phyloP scores from a whole-genome alignment of 2,888 invertebrate species.

The Peribatodes rhomboidaria region DNA sequence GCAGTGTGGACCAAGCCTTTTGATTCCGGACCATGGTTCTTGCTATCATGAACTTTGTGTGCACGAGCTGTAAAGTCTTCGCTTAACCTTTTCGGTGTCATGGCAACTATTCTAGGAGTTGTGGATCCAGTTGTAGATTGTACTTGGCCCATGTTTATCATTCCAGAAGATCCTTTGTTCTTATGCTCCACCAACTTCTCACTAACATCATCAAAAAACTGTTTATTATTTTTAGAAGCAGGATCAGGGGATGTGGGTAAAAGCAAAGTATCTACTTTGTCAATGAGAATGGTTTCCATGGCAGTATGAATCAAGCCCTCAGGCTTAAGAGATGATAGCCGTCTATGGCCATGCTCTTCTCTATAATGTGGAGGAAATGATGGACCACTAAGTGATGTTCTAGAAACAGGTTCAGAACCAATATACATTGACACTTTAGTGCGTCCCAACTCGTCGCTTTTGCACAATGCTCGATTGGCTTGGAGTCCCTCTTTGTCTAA shows the following conservation, averaged over 20 bases:
- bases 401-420: constrained; percentile 79
- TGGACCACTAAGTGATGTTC: constrained; percentile 73
- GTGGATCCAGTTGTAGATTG: constrained; percentile 43
- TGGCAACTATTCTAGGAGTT: constrained; percentile 46
- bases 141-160: constrained; percentile 44
- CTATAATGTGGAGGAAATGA: constrained; percentile 59
- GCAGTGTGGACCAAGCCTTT: constrained; percentile 63
- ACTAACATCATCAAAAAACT: constrained; percentile 77
- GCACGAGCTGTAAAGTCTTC: constrained; percentile 41
- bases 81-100: constrained; percentile 47
- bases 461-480: constrained; percentile 64
- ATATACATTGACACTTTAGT: constrained; percentile 79
- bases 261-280: constrained; percentile 80
- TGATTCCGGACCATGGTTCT: constrained; percentile 33
- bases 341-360: constrained; percentile 66
- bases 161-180: constrained; percentile 52
- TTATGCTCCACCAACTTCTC: constrained; percentile 73
- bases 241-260: constrained; percentile 74
- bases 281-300: constrained; percentile 85
- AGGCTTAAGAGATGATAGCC: constrained; percentile 62
- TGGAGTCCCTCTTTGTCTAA: constrained; percentile 70
- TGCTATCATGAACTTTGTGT: constrained; percentile 27
- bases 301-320: constrained; percentile 82
- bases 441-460: constrained; percentile 70
- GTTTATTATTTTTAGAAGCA: constrained; percentile 54